Evolutionary conservation across 2,113 vertebrate species (phyloP).

Genomic region (Anarhynchus alexandrinus): DNA sequence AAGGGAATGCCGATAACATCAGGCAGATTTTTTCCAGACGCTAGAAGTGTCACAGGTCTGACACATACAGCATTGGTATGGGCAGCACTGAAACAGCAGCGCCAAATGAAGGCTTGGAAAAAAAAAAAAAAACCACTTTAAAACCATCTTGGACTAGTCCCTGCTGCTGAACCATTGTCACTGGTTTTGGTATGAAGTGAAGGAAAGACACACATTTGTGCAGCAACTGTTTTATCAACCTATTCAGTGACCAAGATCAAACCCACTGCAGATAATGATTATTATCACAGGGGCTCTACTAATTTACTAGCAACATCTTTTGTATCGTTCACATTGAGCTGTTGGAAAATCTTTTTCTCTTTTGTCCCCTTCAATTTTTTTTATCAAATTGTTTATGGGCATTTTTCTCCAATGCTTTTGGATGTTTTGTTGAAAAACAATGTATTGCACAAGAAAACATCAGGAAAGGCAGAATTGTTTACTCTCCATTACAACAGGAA

Average conservation of each 20-base stretch:
- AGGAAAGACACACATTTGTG: neutral
- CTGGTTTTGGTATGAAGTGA: neutral
- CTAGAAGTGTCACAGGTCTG: neutral
- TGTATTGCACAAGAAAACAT: neutral
- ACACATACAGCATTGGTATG: neutral
- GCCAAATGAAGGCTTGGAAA: neutral
- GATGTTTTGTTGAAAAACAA: neutral
- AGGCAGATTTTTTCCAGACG: neutral
- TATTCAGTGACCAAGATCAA: neutral
- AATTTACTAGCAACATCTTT: neutral
- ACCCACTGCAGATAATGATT: neutral
- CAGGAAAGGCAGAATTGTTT: neutral
- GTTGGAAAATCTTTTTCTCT: neutral
- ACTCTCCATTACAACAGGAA: neutral
- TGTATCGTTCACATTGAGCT: neutral
- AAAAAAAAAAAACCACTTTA: neutral
- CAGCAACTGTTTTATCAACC: neutral
- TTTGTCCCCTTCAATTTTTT: neutral
- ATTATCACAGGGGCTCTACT: neutral
- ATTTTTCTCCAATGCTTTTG: neutral
- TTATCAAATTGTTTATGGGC: neutral
- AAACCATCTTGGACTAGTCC: neutral
- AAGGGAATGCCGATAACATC: neutral
- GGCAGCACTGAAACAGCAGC: neutral
- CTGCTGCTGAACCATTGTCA: neutral